Percentiles rank a stretch among this genome's conserved stretches.
Evolutionary conservation across 2,113 vertebrate genomes (phyloP).

Genomic region (Cryptotis parvus): DNA sequence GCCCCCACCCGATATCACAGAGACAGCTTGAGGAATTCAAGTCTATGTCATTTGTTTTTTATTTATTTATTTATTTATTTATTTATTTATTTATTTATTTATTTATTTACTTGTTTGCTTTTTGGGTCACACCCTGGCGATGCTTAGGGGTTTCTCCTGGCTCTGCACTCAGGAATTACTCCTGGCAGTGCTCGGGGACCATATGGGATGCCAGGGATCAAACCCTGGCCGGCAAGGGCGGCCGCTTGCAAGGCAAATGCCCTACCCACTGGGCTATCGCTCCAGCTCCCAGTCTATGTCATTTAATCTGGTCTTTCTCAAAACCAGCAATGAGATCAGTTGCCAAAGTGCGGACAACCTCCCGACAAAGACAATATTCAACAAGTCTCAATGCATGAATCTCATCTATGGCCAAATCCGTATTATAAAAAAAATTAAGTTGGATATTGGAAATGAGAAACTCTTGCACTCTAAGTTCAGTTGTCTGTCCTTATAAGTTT

Average conservation of each 20-base stretch:
- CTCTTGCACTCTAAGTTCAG: neutral
- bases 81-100: no score
- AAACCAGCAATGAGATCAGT: neutral
- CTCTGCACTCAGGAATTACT: no score
- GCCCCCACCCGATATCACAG: neutral
- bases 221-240: no score
- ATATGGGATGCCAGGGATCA: no score
- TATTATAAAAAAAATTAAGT: neutral
- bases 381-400: neutral
- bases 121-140: no score
- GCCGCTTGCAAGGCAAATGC: no score
- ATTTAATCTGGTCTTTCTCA: neutral
- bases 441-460: neutral
- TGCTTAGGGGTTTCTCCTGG: no score
- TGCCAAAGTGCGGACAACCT: conserved; percentile 4
- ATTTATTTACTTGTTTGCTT: no score
- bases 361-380: neutral
- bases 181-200: no score
- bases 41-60: neutral
- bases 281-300: neutral
- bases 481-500: neutral
- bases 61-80: no score
- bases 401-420: conserved; percentile 17
- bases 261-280: no score
- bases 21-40: neutral